Evolutionary conservation across 1,140 invertebrate genomes (phyloP).

Genomic region (Temnothorax curvispinosus): DNA sequence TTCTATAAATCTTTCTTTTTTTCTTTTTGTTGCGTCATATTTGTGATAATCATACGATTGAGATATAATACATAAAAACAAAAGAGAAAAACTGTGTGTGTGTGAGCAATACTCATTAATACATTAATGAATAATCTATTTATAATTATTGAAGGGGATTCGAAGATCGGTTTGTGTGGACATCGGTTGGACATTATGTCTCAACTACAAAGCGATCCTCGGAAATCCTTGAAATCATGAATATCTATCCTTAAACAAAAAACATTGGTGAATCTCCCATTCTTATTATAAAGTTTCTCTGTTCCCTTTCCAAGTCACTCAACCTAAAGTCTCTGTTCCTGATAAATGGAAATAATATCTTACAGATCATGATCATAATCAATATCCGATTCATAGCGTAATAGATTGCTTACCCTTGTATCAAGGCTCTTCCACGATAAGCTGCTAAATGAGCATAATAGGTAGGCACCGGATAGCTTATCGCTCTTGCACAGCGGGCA

Average conservation of each 20-base stretch:
- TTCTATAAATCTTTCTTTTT: too few relatives aligned
- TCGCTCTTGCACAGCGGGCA: constrained; percentile 93
- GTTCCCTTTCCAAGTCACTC: constrained; percentile 65
- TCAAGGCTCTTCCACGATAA: constrained; percentile 87
- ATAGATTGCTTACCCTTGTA: constrained; percentile 59
- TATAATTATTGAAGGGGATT: too few relatives aligned
- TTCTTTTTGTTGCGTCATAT: too few relatives aligned
- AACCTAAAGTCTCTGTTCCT: constrained; percentile 66
- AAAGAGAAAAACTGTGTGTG: too few relatives aligned
- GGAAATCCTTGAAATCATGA: background rate
- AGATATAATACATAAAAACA: too few relatives aligned
- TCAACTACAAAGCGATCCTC: too few relatives aligned
- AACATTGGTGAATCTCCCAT: constrained; percentile 80
- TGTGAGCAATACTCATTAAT: too few relatives aligned
- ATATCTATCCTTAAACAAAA: constrained; percentile 77
- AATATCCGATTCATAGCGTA: background rate
- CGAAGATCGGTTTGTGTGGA: too few relatives aligned
- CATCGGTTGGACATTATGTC: too few relatives aligned
- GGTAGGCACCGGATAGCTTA: constrained; percentile 97
- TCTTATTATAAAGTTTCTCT: constrained; percentile 70
- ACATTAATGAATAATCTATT: too few relatives aligned
- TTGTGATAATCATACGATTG: too few relatives aligned
- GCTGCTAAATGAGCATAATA: constrained; percentile 98
- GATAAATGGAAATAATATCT: constrained; percentile 60
- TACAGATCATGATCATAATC: background rate